These are phyloP conservation scores for Drosophila prostipennis DNA, from an alignment of 2,888 invertebrate species.

Conservation along the genomic window DNA sequence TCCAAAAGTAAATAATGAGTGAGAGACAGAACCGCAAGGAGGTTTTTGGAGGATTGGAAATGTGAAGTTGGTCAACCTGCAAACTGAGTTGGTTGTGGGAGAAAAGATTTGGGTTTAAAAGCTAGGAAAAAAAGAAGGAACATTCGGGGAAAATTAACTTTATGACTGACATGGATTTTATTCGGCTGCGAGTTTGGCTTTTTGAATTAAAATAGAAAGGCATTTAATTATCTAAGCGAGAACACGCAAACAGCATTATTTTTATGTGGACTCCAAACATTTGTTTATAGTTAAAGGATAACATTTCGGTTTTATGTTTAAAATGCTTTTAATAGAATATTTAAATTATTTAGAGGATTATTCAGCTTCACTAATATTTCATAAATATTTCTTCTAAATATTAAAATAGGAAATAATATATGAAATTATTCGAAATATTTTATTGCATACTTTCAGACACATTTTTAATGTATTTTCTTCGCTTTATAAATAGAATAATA, in stretches of 20 bases:
- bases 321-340: too few relatives aligned
- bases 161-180: not conserved
- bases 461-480: too few relatives aligned
- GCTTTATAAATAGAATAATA: too few relatives aligned
- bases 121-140: not conserved
- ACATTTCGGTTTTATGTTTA: too few relatives aligned
- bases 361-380: too few relatives aligned
- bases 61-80: constrained; percentile 17
- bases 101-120: not conserved
- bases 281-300: too few relatives aligned
- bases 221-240: not conserved
- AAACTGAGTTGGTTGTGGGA: constrained; percentile 5
- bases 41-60: constrained; percentile 1
- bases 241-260: not conserved
- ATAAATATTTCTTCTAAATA: too few relatives aligned
- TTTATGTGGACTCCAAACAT: not conserved
- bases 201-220: not conserved
- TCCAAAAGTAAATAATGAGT: constrained; percentile 40
- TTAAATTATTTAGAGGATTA: too few relatives aligned
- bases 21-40: constrained; percentile 4
- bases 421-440: too few relatives aligned
- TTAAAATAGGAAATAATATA: too few relatives aligned
- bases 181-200: not conserved
- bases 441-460: too few relatives aligned
- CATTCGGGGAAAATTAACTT: not conserved